Evolutionary conservation across 1,140 invertebrate genomes (phyloP).

Genomic region (Armadillidium nasatum): DNA sequence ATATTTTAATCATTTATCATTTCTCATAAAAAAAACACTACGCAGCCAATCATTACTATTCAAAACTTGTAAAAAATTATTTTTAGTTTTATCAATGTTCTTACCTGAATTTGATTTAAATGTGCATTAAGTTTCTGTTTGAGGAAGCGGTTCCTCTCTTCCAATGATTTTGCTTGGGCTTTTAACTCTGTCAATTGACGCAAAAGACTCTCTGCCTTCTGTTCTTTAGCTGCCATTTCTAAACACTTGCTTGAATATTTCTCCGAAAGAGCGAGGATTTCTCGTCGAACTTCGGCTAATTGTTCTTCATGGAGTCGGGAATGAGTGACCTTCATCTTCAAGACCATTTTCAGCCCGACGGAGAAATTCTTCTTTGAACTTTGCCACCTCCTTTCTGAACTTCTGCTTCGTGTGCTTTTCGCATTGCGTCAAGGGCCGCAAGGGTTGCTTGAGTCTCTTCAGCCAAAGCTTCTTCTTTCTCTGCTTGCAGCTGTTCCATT

Average conservation of each 20-base stretch:
- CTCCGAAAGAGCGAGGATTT: constrained; percentile 80
- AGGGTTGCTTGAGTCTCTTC: constrained; percentile 70
- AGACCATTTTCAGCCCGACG: constrained; percentile 30
- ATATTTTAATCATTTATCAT: too few species aligned
- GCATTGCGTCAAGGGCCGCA: constrained; percentile 81
- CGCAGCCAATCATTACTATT: too few species aligned
- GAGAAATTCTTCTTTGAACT: constrained; percentile 73
- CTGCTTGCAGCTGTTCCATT: constrained; percentile 62
- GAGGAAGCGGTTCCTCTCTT: background rate
- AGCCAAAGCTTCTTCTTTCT: constrained; percentile 81
- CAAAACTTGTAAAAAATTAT: too few species aligned
- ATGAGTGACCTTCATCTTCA: constrained; percentile 52
- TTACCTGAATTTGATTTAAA: background rate
- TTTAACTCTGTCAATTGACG: constrained; percentile 67
- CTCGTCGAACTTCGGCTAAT: constrained; percentile 74
- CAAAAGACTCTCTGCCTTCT: constrained; percentile 69
- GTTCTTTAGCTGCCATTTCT: constrained; percentile 77
- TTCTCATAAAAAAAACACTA: too few species aligned
- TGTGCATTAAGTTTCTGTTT: background rate
- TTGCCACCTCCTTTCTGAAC: constrained; percentile 70
- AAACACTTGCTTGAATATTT: constrained; percentile 88
- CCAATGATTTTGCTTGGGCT: background rate
- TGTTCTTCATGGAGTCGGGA: constrained; percentile 54
- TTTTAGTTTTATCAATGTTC: too few species aligned
- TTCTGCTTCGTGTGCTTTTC: constrained; percentile 86